Percentiles rank a stretch among this genome's conserved stretches.
phyloP scores from a whole-genome alignment of 1,140 invertebrate species.

The Ips nitidus region DNA sequence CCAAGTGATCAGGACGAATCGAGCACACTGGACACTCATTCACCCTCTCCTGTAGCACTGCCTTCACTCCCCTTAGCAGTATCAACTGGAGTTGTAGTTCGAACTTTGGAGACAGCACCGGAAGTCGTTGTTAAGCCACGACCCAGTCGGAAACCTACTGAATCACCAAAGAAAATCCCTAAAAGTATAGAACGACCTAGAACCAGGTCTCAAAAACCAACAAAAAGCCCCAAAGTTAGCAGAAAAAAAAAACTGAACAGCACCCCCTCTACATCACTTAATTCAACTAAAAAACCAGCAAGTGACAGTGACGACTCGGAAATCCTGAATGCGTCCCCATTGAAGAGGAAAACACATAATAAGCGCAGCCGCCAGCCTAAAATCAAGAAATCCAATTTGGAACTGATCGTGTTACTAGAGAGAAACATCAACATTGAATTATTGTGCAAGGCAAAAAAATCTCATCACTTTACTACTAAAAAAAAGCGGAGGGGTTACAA shows the following conservation, averaged over 20 bases:
- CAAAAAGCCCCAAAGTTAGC: neutral
- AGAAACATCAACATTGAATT: conserved; percentile 5
- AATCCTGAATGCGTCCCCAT: neutral
- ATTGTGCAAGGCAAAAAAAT: neutral
- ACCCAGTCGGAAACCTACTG: neutral
- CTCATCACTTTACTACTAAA: neutral
- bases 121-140: neutral
- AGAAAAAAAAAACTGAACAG: neutral
- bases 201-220: neutral
- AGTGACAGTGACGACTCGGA: neutral
- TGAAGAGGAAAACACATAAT: neutral
- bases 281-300: neutral
- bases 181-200: neutral
- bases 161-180: neutral
- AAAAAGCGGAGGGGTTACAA: conserved; percentile 2
- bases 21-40: too few relatives aligned
- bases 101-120: neutral
- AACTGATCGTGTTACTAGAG: conserved; percentile 10
- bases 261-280: neutral
- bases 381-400: neutral
- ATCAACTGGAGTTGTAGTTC: neutral
- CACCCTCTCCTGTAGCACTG: too few relatives aligned
- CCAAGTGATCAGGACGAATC: neutral
- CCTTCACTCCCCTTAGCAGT: neutral
- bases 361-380: neutral